Percentiles rank a stretch among this genome's conserved stretches.
These are phyloP conservation scores for Eulimnadia texana DNA, from an alignment of 1,140 invertebrate species.

Conservation along the genomic window DNA sequence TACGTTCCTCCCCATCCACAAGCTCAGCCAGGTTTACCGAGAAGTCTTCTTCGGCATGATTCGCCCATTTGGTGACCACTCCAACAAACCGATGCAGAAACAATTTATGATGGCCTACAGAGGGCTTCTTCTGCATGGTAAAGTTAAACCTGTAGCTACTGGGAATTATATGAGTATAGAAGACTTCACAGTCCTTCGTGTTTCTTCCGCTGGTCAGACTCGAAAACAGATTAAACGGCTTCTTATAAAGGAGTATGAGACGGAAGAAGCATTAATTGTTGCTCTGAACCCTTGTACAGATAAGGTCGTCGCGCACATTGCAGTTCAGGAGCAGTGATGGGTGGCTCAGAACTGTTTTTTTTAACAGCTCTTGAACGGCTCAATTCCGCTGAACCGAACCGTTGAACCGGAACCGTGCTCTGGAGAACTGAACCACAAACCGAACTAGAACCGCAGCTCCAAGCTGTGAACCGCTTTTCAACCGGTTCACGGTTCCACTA, in stretches of 20 bases:
- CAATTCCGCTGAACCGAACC: too few relatives aligned
- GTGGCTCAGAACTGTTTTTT: too few relatives aligned
- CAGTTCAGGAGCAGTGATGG: too few relatives aligned
- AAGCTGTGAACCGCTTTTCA: too few relatives aligned
- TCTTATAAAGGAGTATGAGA: not conserved
- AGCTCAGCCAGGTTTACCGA: constrained; percentile 29
- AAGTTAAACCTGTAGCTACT: not conserved
- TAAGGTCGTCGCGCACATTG: too few relatives aligned
- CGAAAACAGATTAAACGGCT: not conserved
- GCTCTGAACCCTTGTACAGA: too few relatives aligned
- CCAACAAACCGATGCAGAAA: constrained; percentile 28
- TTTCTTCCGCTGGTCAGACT: not conserved
- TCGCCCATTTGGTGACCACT: constrained; percentile 24
- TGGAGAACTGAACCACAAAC: too few relatives aligned
- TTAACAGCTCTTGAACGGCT: too few relatives aligned
- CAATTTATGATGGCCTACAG: constrained; percentile 24
- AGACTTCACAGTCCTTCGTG: not conserved
- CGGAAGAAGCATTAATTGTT: too few relatives aligned
- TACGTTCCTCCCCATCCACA: constrained; percentile 21
- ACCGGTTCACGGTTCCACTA: too few relatives aligned
- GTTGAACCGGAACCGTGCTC: too few relatives aligned
- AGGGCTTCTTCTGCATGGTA: not conserved
- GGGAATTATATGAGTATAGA: not conserved
- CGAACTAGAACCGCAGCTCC: too few relatives aligned
- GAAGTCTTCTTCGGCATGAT: constrained; percentile 29